These are phyloP conservation scores for Musca domestica DNA, from an alignment of 1,140 invertebrate genomes.

Conservation along the genomic window DNA sequence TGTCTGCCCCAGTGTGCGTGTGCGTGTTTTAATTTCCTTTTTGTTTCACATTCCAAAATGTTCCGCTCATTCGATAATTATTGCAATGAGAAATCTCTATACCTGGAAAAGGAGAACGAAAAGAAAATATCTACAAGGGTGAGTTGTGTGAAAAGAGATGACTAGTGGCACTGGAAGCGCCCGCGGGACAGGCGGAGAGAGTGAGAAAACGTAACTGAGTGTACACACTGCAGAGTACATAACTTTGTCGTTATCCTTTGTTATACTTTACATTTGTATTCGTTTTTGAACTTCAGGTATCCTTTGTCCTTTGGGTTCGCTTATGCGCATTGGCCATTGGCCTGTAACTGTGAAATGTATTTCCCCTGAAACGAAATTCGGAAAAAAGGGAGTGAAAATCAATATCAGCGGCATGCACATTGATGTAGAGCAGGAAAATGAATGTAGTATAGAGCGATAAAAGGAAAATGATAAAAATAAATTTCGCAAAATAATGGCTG, in stretches of 20 bases:
- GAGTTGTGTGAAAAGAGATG: background rate
- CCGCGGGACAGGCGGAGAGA: background rate
- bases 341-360: background rate
- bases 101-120: background rate
- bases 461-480: conserved; percentile 18
- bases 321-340: background rate
- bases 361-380: conserved; percentile 5
- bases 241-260: background rate
- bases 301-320: background rate
- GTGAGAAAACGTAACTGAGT: background rate
- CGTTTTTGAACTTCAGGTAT: background rate
- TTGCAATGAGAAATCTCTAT: no score
- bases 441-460: conserved; percentile 7
- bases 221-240: background rate
- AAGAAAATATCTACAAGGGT: background rate
- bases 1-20: background rate
- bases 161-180: background rate
- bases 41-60: conserved; percentile 6
- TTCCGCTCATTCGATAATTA: background rate
- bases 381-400: background rate
- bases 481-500: conserved; percentile 16
- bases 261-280: background rate
- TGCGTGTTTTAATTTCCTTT: conserved; percentile 14
- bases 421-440: background rate
- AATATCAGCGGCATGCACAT: background rate